Percentiles rank a stretch among this genome's conserved stretches.
phyloP scores from a whole-genome alignment of 2,888 invertebrate species.

The Abscondita cerata region DNA sequence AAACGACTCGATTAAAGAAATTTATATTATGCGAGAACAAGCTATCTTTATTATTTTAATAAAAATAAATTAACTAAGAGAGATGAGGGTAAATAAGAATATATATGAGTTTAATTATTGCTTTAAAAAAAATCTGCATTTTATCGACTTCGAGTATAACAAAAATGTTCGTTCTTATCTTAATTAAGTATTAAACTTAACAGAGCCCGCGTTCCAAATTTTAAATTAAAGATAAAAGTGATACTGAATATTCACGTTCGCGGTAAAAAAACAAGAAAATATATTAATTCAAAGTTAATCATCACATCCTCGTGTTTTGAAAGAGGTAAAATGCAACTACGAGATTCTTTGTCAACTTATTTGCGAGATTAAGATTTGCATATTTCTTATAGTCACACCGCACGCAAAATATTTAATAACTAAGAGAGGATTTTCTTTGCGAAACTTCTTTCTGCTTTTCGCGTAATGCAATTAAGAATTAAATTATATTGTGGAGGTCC shows the following conservation, averaged over 20 bases:
- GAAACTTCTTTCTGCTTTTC: slow-evolving; percentile 23
- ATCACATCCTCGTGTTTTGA: not conserved
- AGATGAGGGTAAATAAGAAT: not conserved
- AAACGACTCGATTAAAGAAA: no score
- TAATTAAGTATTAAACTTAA: slow-evolving; percentile 47
- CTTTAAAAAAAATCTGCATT: slow-evolving; percentile 15
- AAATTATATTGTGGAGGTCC: slow-evolving; percentile 28
- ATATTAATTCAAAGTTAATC: not conserved
- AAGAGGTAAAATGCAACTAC: slow-evolving; percentile 25
- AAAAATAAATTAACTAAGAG: not conserved
- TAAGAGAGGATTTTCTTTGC: slow-evolving; percentile 33
- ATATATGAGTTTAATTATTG: not conserved
- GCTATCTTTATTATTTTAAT: no score
- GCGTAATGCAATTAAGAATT: slow-evolving; percentile 36
- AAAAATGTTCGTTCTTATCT: slow-evolving; percentile 40
- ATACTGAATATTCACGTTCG: slow-evolving; percentile 3
- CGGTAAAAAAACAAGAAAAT: slow-evolving; percentile 7
- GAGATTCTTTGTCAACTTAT: slow-evolving; percentile 37
- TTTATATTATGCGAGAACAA: no score
- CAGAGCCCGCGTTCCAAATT: slow-evolving; percentile 47
- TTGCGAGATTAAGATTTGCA: slow-evolving; percentile 40
- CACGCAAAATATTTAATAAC: slow-evolving; percentile 39
- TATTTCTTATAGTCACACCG: slow-evolving; percentile 37
- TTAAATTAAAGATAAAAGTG: slow-evolving; percentile 47
- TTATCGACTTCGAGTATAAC: slow-evolving; percentile 16